A percentile compares a stretch with the other conserved stretches of the same genome.
Evolutionary conservation across 2,888 invertebrate species (phyloP).

Genomic region (Dryobotodes eremita): DNA sequence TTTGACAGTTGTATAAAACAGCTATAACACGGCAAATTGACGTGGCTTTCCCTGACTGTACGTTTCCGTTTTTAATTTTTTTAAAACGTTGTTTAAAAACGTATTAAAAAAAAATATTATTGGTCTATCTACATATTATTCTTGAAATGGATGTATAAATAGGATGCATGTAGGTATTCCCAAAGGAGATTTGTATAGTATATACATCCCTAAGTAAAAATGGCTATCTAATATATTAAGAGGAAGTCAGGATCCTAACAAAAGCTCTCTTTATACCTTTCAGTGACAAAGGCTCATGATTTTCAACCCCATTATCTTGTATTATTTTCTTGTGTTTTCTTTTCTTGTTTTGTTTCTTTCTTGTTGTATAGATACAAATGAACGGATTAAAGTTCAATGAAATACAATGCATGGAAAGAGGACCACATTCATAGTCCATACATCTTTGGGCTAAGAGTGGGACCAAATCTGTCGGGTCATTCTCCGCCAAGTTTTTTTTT

Average conservation of each 20-base stretch:
- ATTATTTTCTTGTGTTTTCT: not conserved
- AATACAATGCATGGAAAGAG: too few species aligned
- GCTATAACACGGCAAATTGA: not conserved
- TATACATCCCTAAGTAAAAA: too few species aligned
- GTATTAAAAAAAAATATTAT: too few species aligned
- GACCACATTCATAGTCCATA: too few species aligned
- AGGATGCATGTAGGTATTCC: not conserved
- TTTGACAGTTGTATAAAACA: not conserved
- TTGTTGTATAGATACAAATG: too few species aligned
- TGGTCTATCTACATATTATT: not conserved
- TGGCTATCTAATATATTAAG: not conserved
- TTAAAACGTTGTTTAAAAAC: too few species aligned
- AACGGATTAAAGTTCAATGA: not conserved
- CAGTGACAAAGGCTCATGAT: not conserved
- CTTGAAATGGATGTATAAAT: not conserved
- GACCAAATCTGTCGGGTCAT: too few species aligned
- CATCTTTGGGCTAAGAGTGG: too few species aligned
- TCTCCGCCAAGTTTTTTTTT: too few species aligned
- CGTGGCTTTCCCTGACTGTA: too few species aligned
- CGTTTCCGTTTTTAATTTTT: not conserved
- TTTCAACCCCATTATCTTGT: not conserved
- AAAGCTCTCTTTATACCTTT: conserved; percentile 5
- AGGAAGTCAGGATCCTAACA: not conserved
- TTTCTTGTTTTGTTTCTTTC: too few species aligned
- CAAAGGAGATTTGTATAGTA: too few species aligned